Conservation (phyloP, 2,113 vertebrate species). For the Acanthisitta chloris region DNA sequence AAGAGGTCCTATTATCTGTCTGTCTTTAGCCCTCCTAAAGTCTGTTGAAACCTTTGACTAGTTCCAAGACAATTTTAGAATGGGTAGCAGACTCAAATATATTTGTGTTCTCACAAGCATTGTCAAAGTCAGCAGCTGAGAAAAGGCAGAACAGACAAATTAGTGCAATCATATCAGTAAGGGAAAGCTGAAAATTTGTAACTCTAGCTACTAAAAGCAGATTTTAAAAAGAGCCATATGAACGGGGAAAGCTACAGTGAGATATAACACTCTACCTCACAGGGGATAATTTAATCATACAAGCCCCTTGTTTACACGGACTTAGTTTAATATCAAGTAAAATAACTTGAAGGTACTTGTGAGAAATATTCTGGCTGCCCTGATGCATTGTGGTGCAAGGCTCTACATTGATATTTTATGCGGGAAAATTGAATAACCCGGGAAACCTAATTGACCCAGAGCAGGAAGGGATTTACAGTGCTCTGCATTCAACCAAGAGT, state of each 20-base stretch:
- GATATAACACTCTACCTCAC: background rate
- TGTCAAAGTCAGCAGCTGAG: background rate
- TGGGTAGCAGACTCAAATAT: background rate
- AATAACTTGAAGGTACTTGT: background rate
- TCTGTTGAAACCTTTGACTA: background rate
- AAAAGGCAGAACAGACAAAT: background rate
- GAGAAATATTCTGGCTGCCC: background rate
- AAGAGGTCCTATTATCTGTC: background rate
- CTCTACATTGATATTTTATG: background rate
- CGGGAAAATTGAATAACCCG: background rate
- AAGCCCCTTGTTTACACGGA: background rate
- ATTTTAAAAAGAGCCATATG: background rate
- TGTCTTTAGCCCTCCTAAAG: background rate
- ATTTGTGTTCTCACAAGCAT: background rate
- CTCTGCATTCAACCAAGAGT: rapidly evolving
- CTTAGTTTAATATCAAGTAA: background rate
- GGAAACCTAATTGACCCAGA: background rate
- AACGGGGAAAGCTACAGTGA: background rate
- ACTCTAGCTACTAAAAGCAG: background rate
- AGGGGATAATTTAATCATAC: background rate
- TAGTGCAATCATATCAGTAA: background rate
- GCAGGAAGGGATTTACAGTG: background rate
- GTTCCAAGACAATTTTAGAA: background rate
- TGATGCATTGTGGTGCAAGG: background rate
- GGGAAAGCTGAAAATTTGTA: background rate